Evolutionary conservation across 64 coral and sea anemone species (phyloP), one percentile per base, ranked within the genome.

Genomic region (Pocillopora damicornis): DNA sequence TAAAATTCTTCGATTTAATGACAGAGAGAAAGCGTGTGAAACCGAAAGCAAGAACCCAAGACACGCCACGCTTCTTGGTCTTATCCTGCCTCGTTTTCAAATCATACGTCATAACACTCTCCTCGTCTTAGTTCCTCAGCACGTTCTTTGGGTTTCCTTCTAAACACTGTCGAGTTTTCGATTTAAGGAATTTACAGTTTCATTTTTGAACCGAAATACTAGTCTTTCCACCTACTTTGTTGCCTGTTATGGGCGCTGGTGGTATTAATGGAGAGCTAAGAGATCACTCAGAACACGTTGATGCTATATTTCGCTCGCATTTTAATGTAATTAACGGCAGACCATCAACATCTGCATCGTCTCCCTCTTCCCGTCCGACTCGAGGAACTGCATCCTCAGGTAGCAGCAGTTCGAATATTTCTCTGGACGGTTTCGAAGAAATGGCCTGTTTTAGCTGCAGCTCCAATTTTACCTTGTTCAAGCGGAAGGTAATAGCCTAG

Each of bases 261-360:
- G 94, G 94, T 81, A 75, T 97, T 61, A 90, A 76, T 88, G 94
- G 94, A 69, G 94, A 97, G 80, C 61, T 97, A 76, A 97, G 91
- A 56, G 76, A 92, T 57, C 87, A 92, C 75, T 89, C 88, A 82
- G 79, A 77, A 18, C 87, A 97, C 86, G 89, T 97, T 57, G 94
- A 90, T 15, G 62, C 91, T 16, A 89, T 83, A 51, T 51, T 97
- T 25, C 88, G 90, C 78, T 90, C 83, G 68, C 85, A 90, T 90
- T 90, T 93, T 80, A 85, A 82, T 67, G 80, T 45, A 79, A 73
- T 80, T 7, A 82, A 82, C 58, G 80, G 72, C 38, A 37, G 68
- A 85, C 67, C 64, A 15, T 34, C 80, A 22, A 72, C 64, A 0
- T 14, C 61, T 16, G 15, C 62, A 17, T 17, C 63, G 1, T 85